Evolutionary conservation across 2,797 vertebrate species (phyloP).

Genomic region (Rhinophrynus dorsalis): DNA sequence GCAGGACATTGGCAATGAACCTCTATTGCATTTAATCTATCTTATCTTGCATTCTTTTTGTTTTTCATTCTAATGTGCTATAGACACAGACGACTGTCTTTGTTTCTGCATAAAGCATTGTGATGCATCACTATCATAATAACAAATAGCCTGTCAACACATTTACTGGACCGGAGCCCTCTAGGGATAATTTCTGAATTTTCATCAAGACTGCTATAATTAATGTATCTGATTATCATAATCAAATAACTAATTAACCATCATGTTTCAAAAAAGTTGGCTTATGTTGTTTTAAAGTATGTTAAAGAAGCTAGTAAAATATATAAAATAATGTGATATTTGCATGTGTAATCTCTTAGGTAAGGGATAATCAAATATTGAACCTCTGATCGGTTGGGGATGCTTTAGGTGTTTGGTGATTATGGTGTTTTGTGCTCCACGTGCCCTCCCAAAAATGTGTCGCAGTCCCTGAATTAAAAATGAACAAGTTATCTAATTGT

Average conservation of each 20-base stretch:
- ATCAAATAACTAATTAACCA: constrained; percentile 72
- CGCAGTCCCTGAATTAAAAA: too few relatives aligned
- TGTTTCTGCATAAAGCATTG: constrained; percentile 53
- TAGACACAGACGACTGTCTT: constrained; percentile 55
- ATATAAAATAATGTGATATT: not conserved
- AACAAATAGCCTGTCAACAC: constrained; percentile 67
- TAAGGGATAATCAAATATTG: too few relatives aligned
- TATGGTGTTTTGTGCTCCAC: too few relatives aligned
- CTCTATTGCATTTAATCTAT: constrained; percentile 18
- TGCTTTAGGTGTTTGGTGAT: too few relatives aligned
- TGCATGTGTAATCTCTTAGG: too few relatives aligned
- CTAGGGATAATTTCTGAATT: constrained; percentile 68
- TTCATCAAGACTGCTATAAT: constrained; percentile 70
- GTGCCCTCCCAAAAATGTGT: too few relatives aligned
- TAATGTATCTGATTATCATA: constrained; percentile 73
- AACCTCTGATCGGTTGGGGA: too few relatives aligned
- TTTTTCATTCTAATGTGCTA: constrained; percentile 30
- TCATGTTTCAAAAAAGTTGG: constrained; percentile 62
- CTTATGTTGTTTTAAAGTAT: constrained; percentile 25
- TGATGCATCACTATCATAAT: constrained; percentile 58
- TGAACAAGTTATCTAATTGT: too few relatives aligned
- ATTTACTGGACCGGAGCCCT: constrained; percentile 63
- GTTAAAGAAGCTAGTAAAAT: not conserved
- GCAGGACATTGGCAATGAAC: constrained; percentile 8
- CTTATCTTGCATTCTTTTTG: constrained; percentile 9